Conservation (phyloP, 2,797 vertebrate genomes). For the Selene dorsalis region DNA sequence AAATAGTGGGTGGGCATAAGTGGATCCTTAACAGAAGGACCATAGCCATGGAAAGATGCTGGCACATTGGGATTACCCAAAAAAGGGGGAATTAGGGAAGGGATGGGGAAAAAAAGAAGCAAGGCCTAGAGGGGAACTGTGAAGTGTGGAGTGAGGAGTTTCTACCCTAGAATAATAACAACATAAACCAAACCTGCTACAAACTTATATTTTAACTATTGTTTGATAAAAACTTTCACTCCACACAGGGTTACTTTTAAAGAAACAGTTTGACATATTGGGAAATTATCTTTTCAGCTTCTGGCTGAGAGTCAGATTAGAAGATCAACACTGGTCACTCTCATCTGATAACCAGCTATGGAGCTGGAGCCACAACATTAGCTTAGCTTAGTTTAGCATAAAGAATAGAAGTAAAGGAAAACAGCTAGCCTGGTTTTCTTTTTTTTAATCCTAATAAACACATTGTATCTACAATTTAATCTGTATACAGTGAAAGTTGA, state of each 20-base stretch:
- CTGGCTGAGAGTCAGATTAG: neutral
- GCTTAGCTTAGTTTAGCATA: neutral
- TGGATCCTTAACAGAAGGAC: slow-evolving; percentile 49
- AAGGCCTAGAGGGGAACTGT: slow-evolving; percentile 16
- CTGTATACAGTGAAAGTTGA: no score
- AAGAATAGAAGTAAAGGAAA: neutral
- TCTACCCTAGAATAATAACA: neutral
- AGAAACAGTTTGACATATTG: neutral
- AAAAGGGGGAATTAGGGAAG: slow-evolving; percentile 35
- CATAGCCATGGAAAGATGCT: slow-evolving; percentile 29
- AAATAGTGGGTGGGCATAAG: slow-evolving; percentile 49
- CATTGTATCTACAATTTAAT: no score
- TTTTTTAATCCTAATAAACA: no score
- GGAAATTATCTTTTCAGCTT: neutral
- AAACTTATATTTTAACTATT: neutral
- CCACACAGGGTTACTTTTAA: neutral
- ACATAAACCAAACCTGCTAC: no score
- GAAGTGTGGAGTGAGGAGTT: neutral
- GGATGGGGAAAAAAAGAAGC: slow-evolving; percentile 15
- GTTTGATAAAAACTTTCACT: no score
- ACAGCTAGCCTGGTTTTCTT: neutral
- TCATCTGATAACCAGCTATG: neutral
- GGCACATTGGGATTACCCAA: slow-evolving; percentile 43
- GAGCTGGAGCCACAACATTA: neutral
- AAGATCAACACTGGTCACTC: neutral